Conservation (phyloP, 2,888 invertebrate genomes). For the Schizaphis graminum region DNA sequence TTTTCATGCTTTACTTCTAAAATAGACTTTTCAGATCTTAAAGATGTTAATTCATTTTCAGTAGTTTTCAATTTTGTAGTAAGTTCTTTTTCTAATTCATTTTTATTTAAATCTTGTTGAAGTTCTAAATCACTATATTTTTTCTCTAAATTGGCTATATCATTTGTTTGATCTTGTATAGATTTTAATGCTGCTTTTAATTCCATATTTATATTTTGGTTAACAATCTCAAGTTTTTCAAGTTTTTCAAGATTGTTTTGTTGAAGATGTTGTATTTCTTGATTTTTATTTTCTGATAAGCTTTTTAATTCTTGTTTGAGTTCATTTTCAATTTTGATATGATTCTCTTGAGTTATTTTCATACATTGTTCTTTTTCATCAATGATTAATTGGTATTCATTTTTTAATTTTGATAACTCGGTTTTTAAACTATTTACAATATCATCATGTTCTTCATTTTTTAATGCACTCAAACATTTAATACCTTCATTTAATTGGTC, state of each 20-base stretch:
- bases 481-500: conserved; percentile 64
- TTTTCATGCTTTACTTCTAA: conserved; percentile 40
- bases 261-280: conserved; percentile 60
- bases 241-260: conserved; percentile 43
- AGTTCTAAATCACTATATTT: conserved; percentile 60
- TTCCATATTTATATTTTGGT: conserved; percentile 17
- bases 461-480: conserved; percentile 41
- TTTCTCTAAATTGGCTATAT: conserved; percentile 56
- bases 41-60: conserved; percentile 20
- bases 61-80: not conserved
- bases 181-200: conserved; percentile 52
- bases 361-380: conserved; percentile 72
- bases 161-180: conserved; percentile 38
- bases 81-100: conserved; percentile 57
- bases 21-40: conserved; percentile 31
- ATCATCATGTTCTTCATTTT: conserved; percentile 61
- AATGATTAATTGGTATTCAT: conserved; percentile 74
- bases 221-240: conserved; percentile 15
- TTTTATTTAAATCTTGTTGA: conserved; percentile 34
- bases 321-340: conserved; percentile 72
- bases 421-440: conserved; percentile 70
- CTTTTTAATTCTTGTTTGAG: conserved; percentile 54
- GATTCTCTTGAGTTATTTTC: conserved; percentile 25
- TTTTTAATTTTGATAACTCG: conserved; percentile 73
- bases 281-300: conserved; percentile 48